Base-by-base conservation (phyloP, 2,888 invertebrate genomes). In the Hyppa rectilinea region DNA sequence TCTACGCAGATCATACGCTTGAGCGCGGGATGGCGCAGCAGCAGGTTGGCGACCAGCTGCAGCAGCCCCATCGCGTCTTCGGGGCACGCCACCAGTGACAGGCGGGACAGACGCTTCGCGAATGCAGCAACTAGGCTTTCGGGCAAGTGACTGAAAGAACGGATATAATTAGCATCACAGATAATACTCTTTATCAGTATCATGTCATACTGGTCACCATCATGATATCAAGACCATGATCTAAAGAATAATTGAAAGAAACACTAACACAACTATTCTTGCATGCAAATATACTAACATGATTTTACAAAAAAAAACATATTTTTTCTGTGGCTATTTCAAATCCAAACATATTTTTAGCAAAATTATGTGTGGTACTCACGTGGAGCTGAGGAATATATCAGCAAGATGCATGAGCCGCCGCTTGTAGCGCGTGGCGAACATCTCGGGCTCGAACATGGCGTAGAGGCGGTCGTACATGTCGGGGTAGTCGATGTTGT, bases 381-480 rank as follows among this genome's bases (percentile, higher is more conserved):
- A 98, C 97, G 98, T 98, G 56, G 99, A 99, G 73, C 98, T 98
- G 34, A 99, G 96, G 93, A 99, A 99, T 77, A 99, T 96, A 90
- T 99, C 98, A 0, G 98, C 97, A 71, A 99, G 96, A 87, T 98
- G 98, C 93, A 99, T 97, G 70, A 99, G 97, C 55, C 99, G 96
- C 1, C 98, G 97, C 91, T 98, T 98, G 94, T 98, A 99, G 87
- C 98, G 98, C 17, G 98, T 98, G 87, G 98, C 98, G 92, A 99
- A 98, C 87, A 99, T 97, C 87, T 98, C 98, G 0, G 99, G 98
- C 88, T 98, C 98, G 88, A 99, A 98, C 97, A 99, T 97, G 29
- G 98, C 98, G 95, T 99, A 99, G n/a, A 99, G 96, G 87, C 99
- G 99, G 84, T 97, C 97, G 94, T 98, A 99, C 91, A 99, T 98